These are phyloP conservation scores for Sternotherus odoratus DNA, from an alignment of 2,797 vertebrate species.

Conservation along the genomic window DNA sequence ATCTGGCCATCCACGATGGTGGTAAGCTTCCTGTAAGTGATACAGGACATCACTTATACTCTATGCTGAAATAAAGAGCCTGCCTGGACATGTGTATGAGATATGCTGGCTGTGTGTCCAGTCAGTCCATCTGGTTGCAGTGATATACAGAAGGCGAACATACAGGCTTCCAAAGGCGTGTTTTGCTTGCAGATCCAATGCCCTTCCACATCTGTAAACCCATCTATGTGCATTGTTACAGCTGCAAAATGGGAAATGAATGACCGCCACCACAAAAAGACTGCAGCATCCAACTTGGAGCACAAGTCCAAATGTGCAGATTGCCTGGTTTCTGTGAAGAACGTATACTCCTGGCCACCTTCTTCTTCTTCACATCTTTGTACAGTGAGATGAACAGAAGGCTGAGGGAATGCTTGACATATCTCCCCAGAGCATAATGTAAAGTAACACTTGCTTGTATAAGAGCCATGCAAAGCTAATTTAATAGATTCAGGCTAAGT, in stretches of 20 bases:
- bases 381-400: neutral
- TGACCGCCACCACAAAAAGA: fast-evolving
- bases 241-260: fast-evolving
- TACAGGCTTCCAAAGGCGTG: fast-evolving
- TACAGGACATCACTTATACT: fast-evolving
- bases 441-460: neutral
- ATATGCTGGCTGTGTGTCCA: fast-evolving
- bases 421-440: neutral
- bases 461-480: neutral
- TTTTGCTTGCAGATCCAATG: fast-evolving
- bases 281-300: neutral
- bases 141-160: no score
- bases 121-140: neutral
- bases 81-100: neutral
- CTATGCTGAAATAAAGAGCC: neutral
- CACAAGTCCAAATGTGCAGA: neutral
- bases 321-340: neutral
- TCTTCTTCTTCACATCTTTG: neutral
- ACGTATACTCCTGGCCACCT: neutral
- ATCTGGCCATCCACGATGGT: neutral
- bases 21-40: neutral
- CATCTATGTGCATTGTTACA: fast-evolving
- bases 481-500: neutral
- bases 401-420: neutral
- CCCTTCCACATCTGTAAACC: neutral